Conservation (phyloP, 2,888 invertebrate genomes). For the Xanthia togata region DNA sequence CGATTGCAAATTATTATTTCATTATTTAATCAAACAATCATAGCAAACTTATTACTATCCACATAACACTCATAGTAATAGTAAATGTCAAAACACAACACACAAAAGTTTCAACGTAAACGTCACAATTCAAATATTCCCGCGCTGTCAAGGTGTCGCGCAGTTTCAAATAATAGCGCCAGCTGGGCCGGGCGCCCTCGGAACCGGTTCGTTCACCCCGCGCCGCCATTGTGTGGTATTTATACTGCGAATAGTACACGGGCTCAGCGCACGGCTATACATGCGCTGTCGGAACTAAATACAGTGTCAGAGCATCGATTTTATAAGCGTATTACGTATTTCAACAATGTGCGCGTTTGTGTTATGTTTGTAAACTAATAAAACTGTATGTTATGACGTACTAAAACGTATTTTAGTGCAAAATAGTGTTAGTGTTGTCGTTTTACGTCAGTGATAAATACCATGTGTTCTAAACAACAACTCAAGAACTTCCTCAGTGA, state of each 20-base stretch:
- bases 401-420: slow-evolving; percentile 2
- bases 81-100: background rate
- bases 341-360: slow-evolving; percentile 33
- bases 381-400: background rate
- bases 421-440: slow-evolving; percentile 4
- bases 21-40: background rate
- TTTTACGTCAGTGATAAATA: slow-evolving; percentile 5
- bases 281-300: slow-evolving; percentile 50
- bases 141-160: slow-evolving; percentile 52
- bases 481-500: slow-evolving; percentile 58
- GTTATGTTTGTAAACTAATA: slow-evolving; percentile 12
- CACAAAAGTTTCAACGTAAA: background rate
- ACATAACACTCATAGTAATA: background rate
- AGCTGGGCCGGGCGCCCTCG: slow-evolving; percentile 10
- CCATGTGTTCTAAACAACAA: slow-evolving; percentile 56
- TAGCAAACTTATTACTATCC: background rate
- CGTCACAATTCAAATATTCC: slow-evolving; percentile 51
- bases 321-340: slow-evolving; percentile 12
- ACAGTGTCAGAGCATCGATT: slow-evolving; percentile 50
- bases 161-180: slow-evolving; percentile 39
- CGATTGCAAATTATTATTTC: background rate
- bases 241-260: slow-evolving; percentile 50
- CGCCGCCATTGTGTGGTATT: slow-evolving; percentile 53
- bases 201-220: slow-evolving; percentile 49
- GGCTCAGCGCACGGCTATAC: slow-evolving; percentile 60